Base-by-base conservation (phyloP, 2,797 vertebrate species). In the Enteromius unitaeniatus region DNA sequence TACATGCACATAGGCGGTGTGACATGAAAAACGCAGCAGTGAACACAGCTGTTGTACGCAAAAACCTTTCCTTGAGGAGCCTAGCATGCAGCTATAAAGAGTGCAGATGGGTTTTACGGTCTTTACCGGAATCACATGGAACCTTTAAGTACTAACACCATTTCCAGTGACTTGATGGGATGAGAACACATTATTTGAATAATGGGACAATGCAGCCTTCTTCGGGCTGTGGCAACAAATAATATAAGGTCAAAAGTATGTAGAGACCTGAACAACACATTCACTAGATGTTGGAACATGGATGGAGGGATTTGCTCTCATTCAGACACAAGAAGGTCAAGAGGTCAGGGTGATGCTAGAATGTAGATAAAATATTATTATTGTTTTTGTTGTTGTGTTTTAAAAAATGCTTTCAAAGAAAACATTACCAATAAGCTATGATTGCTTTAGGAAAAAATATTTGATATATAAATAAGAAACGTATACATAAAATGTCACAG, bases 1-100 rank as follows among this genome's bases (percentile, higher is more conserved):
- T n/a, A 34, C 23, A 75, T 19, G 42, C 51, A 78, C 73, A 40
- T 47, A 42, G 34, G 40, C 68, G 11, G 77, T n/a, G 34, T 58
- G 47, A 82, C 68, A 78, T n/a, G 69, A 70, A 78, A 78, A 34
- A 76, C 70, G 40, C 31, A 47, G 26, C 31, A 26, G 26, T 37
- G 53, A 81, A 78, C 40, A 86, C 79, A 78, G 65, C 75, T 78
- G 74, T 34, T 78, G 65, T 60, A 14, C 28, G n/a, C 3, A 2
- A 49, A 78, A 84, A 70, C 40, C 67, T 78, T 84, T 78, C 64
- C 81, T 69, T 60, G 64, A 83, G 73, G 74, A 83, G 74, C 40
- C 28, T 76, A 37, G 53, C 82, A 62, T 62, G 6, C n/a, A 40
- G 75, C 75, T 40, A 78, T 84, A 78, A 84, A 72, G n/a, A 14